Evolutionary conservation across 2,888 invertebrate species (phyloP).

Genomic region (Syritta pipiens): DNA sequence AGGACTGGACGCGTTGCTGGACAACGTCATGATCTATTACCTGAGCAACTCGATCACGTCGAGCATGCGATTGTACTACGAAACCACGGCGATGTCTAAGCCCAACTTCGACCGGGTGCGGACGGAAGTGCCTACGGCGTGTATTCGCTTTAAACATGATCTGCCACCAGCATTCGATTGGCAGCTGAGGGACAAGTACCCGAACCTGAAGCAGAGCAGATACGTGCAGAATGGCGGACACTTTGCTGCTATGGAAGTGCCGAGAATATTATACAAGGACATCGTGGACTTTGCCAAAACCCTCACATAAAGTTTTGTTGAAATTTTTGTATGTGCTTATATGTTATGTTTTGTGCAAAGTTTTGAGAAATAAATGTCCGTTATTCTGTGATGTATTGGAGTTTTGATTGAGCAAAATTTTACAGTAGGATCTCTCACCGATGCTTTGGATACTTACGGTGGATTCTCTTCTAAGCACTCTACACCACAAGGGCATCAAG

Average conservation of each 20-base stretch:
- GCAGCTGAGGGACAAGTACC: constrained; percentile 73
- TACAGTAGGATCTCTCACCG: no score
- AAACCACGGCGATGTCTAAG: constrained; percentile 79
- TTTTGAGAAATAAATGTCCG: no score
- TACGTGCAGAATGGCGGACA: constrained; percentile 76
- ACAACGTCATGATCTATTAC: constrained; percentile 93
- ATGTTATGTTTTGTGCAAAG: no score
- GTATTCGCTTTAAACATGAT: constrained; percentile 76
- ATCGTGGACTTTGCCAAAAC: constrained; percentile 68
- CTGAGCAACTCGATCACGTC: constrained; percentile 86
- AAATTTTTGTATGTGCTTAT: not conserved
- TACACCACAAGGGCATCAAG: no score
- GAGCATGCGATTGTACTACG: constrained; percentile 87
- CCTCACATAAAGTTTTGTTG: constrained; percentile 50
- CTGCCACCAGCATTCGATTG: constrained; percentile 71
- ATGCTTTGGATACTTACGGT: no score
- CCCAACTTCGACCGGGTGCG: constrained; percentile 75
- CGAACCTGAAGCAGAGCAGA: constrained; percentile 74
- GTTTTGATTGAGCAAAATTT: no score
- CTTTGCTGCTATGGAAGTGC: constrained; percentile 76
- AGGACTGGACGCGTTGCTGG: constrained; percentile 85
- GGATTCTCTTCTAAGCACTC: no score
- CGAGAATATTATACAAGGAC: constrained; percentile 75
- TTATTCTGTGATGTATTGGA: no score
- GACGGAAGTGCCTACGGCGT: constrained; percentile 73